These are phyloP conservation scores for Drosophila kanapiae DNA, from an alignment of 1,140 invertebrate species.

Conservation along the genomic window DNA sequence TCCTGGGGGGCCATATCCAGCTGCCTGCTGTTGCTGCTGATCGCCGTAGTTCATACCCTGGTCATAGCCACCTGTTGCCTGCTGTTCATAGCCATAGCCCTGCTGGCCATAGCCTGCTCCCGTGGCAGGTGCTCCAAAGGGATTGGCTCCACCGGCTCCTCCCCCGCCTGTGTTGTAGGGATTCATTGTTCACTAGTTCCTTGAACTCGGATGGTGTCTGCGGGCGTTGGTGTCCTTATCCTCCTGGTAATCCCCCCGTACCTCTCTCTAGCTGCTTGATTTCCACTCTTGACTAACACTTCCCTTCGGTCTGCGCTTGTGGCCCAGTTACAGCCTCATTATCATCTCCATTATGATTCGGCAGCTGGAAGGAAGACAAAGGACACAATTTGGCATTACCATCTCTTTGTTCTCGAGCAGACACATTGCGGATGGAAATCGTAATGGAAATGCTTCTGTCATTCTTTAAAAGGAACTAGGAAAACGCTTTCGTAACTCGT, in stretches of 20 bases:
- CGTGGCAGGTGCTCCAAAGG: slow-evolving; percentile 67
- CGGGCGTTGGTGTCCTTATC: not conserved
- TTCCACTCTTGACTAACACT: slow-evolving; percentile 36
- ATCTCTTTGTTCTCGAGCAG: slow-evolving; percentile 23
- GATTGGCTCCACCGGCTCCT: slow-evolving; percentile 62
- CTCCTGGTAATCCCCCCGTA: slow-evolving; percentile 10
- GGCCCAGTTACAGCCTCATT: slow-evolving; percentile 51
- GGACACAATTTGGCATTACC: slow-evolving; percentile 19
- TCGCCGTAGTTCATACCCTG: slow-evolving; percentile 47
- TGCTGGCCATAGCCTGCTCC: slow-evolving; percentile 56
- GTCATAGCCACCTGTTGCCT: slow-evolving; percentile 65
- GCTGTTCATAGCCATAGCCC: slow-evolving; percentile 69
- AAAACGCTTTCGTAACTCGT: not conserved
- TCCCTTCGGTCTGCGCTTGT: slow-evolving; percentile 41
- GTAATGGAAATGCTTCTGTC: not conserved
- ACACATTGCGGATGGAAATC: too few relatives aligned
- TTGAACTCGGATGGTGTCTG: slow-evolving; percentile 36
- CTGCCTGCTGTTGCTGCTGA: slow-evolving; percentile 48
- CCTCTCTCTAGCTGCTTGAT: slow-evolving; percentile 12
- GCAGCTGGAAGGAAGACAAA: slow-evolving; percentile 45
- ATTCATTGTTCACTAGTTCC: slow-evolving; percentile 66
- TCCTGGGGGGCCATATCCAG: slow-evolving; percentile 62
- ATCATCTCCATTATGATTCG: slow-evolving; percentile 49
- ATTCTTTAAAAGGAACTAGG: not conserved
- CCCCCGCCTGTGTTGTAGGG: slow-evolving; percentile 63